A percentile compares a stretch with the other conserved stretches of the same genome.
Evolutionary conservation across 2,797 vertebrate genomes (phyloP).

Genomic region (Acropternis orthonyx): DNA sequence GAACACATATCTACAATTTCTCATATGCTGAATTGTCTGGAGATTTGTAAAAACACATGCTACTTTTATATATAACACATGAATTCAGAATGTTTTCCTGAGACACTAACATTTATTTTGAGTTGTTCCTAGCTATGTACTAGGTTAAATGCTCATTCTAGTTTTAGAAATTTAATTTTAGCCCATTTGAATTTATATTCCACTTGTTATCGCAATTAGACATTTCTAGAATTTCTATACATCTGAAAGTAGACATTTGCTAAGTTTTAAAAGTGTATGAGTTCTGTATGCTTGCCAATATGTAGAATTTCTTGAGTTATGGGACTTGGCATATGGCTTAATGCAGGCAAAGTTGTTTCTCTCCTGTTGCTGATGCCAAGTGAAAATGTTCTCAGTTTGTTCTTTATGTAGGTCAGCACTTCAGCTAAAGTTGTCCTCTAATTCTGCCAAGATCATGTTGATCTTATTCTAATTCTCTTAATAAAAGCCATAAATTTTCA

Average conservation of each 20-base stretch:
- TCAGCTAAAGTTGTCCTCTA: neutral
- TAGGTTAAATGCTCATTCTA: neutral
- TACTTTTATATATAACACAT: neutral
- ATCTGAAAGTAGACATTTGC: neutral
- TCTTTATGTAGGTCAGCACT: slow-evolving; percentile 22
- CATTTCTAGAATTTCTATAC: neutral
- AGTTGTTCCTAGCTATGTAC: neutral
- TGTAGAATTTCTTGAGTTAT: neutral
- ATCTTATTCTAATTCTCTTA: neutral
- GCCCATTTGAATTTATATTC: neutral
- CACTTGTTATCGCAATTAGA: neutral
- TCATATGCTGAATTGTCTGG: neutral
- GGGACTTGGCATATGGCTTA: neutral
- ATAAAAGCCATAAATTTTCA: neutral
- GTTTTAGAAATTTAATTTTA: neutral
- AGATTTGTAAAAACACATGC: neutral
- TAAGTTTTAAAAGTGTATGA: neutral
- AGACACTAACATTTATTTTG: neutral
- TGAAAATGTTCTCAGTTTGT: neutral
- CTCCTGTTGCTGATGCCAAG: neutral
- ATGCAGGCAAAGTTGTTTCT: neutral
- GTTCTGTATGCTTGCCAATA: neutral
- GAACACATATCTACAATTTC: neutral
- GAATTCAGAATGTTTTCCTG: neutral
- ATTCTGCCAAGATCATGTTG: neutral